Conservation (phyloP, 35 echinoderm and acorn worm genomes). For the Apostichopus japonicus region DNA sequence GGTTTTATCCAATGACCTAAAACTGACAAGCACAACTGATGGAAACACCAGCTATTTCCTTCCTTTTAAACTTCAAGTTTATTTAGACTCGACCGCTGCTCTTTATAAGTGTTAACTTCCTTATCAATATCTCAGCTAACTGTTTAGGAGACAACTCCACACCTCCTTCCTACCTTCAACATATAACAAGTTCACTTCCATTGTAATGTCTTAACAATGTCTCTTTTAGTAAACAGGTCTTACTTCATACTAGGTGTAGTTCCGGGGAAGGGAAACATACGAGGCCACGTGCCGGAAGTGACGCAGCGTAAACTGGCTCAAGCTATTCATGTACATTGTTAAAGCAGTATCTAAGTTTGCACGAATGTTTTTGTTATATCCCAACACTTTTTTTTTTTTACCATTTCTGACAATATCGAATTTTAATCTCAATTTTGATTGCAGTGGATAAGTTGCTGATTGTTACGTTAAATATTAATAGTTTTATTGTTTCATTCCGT, state of each 20-base stretch:
- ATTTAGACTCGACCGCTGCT: background rate
- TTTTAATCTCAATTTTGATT: too few species aligned
- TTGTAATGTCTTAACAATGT: conserved; percentile 8
- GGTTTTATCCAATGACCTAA: too few species aligned
- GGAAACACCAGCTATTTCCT: conserved; percentile 9
- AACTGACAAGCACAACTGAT: background rate
- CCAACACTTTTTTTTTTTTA: too few species aligned
- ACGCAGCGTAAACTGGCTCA: conserved; percentile 22
- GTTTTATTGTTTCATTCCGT: too few species aligned
- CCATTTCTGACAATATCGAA: too few species aligned
- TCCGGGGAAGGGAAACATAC: conserved; percentile 48
- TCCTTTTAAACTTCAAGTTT: conserved; percentile 14
- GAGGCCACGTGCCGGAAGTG: conserved; percentile 33
- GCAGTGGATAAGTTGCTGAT: too few species aligned
- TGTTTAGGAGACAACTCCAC: background rate
- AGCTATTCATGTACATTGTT: background rate
- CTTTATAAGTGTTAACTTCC: conserved; percentile 15
- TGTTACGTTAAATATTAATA: too few species aligned
- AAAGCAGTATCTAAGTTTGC: too few species aligned
- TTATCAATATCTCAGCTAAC: conserved; percentile 10
- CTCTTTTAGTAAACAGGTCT: conserved; percentile 30
- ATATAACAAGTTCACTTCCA: background rate
- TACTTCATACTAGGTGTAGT: conserved; percentile 4
- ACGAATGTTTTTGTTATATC: too few species aligned
- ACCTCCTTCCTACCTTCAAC: conserved; percentile 30